A percentile compares a stretch with the other conserved stretches of the same genome.
phyloP scores from a whole-genome alignment of 2,797 vertebrate genomes.

The Champsocephalus esox region DNA sequence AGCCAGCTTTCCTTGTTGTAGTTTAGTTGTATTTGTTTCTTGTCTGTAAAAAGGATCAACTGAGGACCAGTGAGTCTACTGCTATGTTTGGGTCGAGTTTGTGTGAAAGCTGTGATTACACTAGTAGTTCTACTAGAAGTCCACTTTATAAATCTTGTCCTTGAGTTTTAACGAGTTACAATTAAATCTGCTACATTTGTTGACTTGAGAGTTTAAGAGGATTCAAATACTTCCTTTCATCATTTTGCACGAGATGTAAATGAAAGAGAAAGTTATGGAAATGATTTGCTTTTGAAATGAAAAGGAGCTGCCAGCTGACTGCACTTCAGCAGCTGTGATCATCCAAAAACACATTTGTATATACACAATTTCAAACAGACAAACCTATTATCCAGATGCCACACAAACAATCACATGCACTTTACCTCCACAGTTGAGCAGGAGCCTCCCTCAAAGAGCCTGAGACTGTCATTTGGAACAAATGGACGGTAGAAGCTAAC shows the following conservation, averaged over 20 bases:
- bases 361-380: background rate
- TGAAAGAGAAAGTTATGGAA: background rate
- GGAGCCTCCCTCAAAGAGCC: slow-evolving; percentile 28
- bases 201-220: slow-evolving; percentile 1
- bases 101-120: background rate
- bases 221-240: background rate
- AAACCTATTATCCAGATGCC: background rate
- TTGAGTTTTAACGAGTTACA: background rate
- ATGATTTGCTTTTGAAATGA: slow-evolving; percentile 3
- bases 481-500: slow-evolving; percentile 49
- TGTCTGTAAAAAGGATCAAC: slow-evolving; percentile 25
- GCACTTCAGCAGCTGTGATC: slow-evolving; percentile 14
- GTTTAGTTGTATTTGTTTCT: background rate
- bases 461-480: slow-evolving; percentile 47
- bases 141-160: background rate
- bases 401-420: slow-evolving; percentile 6
- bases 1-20: slow-evolving; percentile 6
- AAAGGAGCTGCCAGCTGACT: slow-evolving; percentile 2
- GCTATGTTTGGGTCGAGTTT: slow-evolving; percentile 15
- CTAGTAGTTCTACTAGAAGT: background rate
- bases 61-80: slow-evolving; percentile 14
- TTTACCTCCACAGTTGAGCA: background rate
- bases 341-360: slow-evolving; percentile 10
- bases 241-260: background rate
- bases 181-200: background rate